Evolutionary conservation across 2,113 vertebrate genomes (phyloP).

Genomic region (Condylura cristata): DNA sequence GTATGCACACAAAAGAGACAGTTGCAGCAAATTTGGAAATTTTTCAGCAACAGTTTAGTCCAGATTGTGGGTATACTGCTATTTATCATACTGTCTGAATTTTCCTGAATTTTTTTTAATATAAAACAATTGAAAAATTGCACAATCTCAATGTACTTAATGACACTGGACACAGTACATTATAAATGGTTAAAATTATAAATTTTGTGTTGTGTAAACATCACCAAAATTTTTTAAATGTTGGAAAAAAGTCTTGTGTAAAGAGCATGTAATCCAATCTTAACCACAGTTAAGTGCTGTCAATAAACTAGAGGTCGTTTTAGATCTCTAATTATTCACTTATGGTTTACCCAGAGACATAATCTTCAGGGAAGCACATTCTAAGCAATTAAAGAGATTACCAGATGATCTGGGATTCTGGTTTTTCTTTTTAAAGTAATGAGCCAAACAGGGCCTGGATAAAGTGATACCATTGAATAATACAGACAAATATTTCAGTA

Average conservation of each 20-base stretch:
- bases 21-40: neutral
- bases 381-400: conserved; percentile 26
- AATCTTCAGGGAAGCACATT: conserved; percentile 34
- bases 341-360: conserved; percentile 50
- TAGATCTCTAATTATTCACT: conserved; percentile 61
- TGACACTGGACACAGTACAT: neutral
- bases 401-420: neutral
- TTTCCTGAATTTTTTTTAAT: neutral
- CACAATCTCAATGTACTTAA: neutral
- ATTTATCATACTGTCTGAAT: neutral
- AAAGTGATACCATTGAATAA: conserved; percentile 9
- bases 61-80: neutral
- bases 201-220: neutral
- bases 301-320: conserved; percentile 42
- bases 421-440: neutral
- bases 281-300: neutral
- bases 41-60: conserved; percentile 3
- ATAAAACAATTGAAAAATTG: conserved; percentile 4
- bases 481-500: neutral
- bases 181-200: conserved; percentile 1
- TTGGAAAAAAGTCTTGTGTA: neutral
- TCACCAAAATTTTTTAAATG: neutral
- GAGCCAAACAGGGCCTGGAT: neutral
- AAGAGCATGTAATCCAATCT: neutral
- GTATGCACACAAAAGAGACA: neutral